phyloP scores from a whole-genome alignment of 64 coral and sea anemone genomes.

The Acropora tenuis region DNA sequence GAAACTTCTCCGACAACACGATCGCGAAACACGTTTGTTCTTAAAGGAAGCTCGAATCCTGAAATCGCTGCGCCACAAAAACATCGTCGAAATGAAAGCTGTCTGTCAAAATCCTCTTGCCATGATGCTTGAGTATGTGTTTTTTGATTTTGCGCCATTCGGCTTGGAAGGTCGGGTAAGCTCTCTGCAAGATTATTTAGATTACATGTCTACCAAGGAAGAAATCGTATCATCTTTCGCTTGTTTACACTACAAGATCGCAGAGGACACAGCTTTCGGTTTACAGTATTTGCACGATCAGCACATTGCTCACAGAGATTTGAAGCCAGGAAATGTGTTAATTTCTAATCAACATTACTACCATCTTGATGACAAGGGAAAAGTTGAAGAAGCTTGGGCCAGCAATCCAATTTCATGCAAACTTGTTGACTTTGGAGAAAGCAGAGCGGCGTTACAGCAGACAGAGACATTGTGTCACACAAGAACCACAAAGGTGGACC shows the following conservation, averaged over 20 bases:
- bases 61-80: slow-evolving; percentile 21
- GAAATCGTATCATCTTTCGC: neutral
- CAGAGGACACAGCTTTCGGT: slow-evolving; percentile 43
- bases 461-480: slow-evolving; percentile 48
- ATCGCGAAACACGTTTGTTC: neutral
- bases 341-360: slow-evolving; percentile 78
- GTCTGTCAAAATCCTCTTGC: slow-evolving; percentile 51
- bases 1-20: slow-evolving; percentile 46
- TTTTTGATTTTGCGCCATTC: slow-evolving; percentile 70
- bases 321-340: slow-evolving; percentile 78
- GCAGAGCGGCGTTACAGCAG: slow-evolving; percentile 50
- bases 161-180: slow-evolving; percentile 19
- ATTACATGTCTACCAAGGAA: slow-evolving; percentile 3
- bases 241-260: slow-evolving; percentile 37
- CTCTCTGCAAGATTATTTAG: slow-evolving; percentile 65
- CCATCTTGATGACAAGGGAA: neutral
- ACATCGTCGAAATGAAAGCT: slow-evolving; percentile 58
- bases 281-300: slow-evolving; percentile 52
- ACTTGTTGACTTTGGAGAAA: slow-evolving; percentile 74
- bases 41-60: slow-evolving; percentile 46
- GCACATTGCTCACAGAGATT: slow-evolving; percentile 61
- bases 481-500: slow-evolving; percentile 51
- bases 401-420: slow-evolving; percentile 55
- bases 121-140: slow-evolving; percentile 66
- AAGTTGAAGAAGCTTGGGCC: slow-evolving; percentile 16